Base-by-base conservation (phyloP, 2,113 vertebrate genomes). In the Synchiropus splendidus region DNA sequence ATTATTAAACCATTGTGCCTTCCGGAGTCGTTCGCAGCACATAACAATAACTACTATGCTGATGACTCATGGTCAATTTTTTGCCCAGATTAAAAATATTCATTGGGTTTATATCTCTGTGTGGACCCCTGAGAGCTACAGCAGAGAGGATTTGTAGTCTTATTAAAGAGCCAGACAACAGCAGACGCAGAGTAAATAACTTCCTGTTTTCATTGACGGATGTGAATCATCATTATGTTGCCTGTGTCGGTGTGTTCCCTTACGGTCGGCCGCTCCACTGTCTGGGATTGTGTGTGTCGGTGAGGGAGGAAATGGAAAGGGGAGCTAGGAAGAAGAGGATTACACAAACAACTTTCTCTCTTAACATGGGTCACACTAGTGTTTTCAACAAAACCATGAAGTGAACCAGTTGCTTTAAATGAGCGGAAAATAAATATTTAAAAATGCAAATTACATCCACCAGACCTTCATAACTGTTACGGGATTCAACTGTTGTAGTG, bases 201-300 rank as follows among this genome's bases (percentile, higher is more conserved):
- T 59, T 77, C 74, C 62, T 67, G 64, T 56, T 59, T 53, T 55
- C 47, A 39, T 10, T 43, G 39, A 51, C 34, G 10, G 21, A 52
- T 42, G 30, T 72, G 61, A 77, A 53, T 67, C 62, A 64, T 54
- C 48, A 27, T 38, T n/a, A 33, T 45, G 35, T 40, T 45, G 36
- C 10, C 13, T 17, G 32, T 49, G 52, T 11, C 36, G 39, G 45
- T 14, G 15, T 14, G 2, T 43, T 21, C 36, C 9, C 8, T 41
- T 54, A 13, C n/a, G 16, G 12, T 41, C n/a, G n/a, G 21, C 8
- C 21, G 21, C 21, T 27, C 21, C 21, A 27, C 2, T 14, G 40
- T 58, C 12, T n/a, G 16, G 46, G 18, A 56, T 45, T 35, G 14
- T 40, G 31, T 31, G n/a, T n/a, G n/a, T n/a, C n/a, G n/a, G 4